Conservation (phyloP, 2,888 invertebrate species). For the Cryptops parisi region DNA sequence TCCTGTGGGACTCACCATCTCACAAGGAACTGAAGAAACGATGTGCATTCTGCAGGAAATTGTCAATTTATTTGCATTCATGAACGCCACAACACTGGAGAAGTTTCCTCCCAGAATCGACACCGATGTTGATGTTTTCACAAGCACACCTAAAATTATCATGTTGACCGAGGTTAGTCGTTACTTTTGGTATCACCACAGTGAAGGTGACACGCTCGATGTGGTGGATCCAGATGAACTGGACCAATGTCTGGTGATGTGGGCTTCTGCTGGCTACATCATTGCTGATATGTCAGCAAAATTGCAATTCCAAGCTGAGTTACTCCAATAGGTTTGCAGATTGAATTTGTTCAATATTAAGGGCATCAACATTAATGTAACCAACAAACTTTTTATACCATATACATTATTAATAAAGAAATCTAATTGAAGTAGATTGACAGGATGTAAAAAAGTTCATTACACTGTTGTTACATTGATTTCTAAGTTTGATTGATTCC, state of each 20-base stretch:
- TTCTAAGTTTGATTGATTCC: too few species aligned
- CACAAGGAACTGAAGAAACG: conserved; percentile 45
- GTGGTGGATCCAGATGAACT: conserved; percentile 52
- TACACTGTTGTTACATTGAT: too few species aligned
- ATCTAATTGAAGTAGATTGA: too few species aligned
- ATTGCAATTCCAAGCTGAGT: too few species aligned
- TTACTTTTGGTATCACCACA: conserved; percentile 66
- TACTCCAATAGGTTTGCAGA: too few species aligned
- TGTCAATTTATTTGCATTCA: conserved; percentile 46
- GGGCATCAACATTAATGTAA: too few species aligned
- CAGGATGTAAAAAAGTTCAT: too few species aligned
- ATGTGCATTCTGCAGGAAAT: conserved; percentile 53
- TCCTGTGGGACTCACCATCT: conserved; percentile 53
- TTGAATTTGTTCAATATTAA: too few species aligned
- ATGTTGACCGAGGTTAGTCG: conserved; percentile 49
- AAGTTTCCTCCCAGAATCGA: conserved; percentile 43
- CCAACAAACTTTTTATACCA: too few species aligned
- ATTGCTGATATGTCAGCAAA: conserved; percentile 49
- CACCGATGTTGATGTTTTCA: conserved; percentile 54
- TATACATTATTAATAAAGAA: too few species aligned
- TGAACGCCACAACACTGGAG: conserved; percentile 49
- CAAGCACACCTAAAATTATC: conserved; percentile 55
- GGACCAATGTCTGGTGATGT: conserved; percentile 59
- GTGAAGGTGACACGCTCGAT: conserved; percentile 62
- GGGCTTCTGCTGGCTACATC: conserved; percentile 61